phyloP scores from a whole-genome alignment of 30 jellyfish, hydroid and myxozoan species.

The Aurelia sp. region DNA sequence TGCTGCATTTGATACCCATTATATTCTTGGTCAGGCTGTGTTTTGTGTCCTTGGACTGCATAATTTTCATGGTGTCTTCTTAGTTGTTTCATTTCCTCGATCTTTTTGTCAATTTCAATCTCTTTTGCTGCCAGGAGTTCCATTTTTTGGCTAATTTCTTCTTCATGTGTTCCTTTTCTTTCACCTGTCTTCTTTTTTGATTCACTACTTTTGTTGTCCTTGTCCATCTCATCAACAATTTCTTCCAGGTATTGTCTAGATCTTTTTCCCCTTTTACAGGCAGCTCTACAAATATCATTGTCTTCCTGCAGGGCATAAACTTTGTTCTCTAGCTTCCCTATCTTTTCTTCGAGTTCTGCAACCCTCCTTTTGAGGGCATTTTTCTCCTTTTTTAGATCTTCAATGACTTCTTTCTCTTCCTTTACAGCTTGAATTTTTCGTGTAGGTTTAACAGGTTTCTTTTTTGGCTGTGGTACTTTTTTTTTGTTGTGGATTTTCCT shows the following conservation, averaged over 20 bases:
- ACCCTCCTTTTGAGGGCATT: not conserved
- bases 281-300: not conserved
- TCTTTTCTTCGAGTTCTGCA: conserved; percentile 7
- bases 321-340: not conserved
- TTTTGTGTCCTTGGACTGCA: too few relatives aligned
- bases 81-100: not conserved
- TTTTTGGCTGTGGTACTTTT: not conserved
- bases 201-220: not conserved
- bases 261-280: not conserved
- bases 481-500: conserved; percentile 5
- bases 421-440: not conserved
- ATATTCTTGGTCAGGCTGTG: too few relatives aligned
- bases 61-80: too few relatives aligned
- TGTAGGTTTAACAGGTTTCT: not conserved
- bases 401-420: conserved; percentile 8
- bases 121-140: not conserved
- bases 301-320: conserved; percentile 1
- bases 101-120: not conserved
- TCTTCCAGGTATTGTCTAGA: not conserved
- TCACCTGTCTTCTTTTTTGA: too few relatives aligned
- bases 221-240: not conserved
- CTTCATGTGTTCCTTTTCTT: not conserved
- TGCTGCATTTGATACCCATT: too few relatives aligned
- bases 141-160: too few relatives aligned
- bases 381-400: conserved; percentile 3